phyloP scores from a whole-genome alignment of 2,888 invertebrate genomes.

The Atherix ibis region DNA sequence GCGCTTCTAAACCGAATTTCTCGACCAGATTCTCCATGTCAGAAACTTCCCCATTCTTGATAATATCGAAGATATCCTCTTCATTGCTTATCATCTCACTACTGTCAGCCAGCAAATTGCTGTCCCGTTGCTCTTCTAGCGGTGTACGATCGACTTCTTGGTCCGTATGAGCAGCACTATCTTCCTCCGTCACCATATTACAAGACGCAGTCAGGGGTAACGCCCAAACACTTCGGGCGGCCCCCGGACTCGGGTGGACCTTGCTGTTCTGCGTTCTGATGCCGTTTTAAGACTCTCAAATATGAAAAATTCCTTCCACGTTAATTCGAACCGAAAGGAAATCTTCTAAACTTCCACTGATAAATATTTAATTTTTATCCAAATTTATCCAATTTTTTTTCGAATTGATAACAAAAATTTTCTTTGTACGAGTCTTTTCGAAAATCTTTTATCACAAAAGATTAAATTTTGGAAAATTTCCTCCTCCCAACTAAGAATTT shows the following conservation, averaged over 20 bases:
- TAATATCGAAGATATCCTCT: constrained; percentile 69
- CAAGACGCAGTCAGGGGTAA: constrained; percentile 63
- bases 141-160: constrained; percentile 28
- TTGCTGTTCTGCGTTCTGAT: constrained; percentile 34
- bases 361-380: no score
- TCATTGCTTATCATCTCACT: constrained; percentile 23
- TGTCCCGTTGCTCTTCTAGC: constrained; percentile 32
- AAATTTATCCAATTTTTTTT: no score
- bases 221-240: constrained; percentile 81
- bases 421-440: no score
- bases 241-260: constrained; percentile 75
- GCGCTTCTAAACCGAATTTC: constrained; percentile 57
- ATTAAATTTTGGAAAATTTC: no score
- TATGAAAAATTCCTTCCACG: no score
- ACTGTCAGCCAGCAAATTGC: constrained; percentile 27
- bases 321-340: no score
- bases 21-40: constrained; percentile 75
- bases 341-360: no score
- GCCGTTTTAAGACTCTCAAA: constrained; percentile 29
- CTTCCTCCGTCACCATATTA: constrained; percentile 59
- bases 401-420: no score
- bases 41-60: constrained; percentile 68
- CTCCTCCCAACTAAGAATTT: no score
- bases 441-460: no score
- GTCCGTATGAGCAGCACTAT: constrained; percentile 34